These are phyloP conservation scores for Epistrophella euchroma DNA, from an alignment of 2,888 invertebrate species.

Conservation along the genomic window DNA sequence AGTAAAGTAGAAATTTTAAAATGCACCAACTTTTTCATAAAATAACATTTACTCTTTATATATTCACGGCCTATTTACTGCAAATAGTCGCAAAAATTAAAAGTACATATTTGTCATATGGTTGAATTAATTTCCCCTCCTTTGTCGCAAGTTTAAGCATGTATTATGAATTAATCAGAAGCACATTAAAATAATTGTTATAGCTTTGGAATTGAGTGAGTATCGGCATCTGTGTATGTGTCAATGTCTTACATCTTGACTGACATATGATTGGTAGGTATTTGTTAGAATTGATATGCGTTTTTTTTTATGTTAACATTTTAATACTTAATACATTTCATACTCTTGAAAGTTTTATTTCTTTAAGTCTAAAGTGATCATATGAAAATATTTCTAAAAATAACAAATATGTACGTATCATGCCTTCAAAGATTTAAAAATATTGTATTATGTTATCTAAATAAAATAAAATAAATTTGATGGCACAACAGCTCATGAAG, in stretches of 20 bases:
- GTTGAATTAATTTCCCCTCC: conserved; percentile 9
- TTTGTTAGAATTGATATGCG: not conserved
- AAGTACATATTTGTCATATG: conserved; percentile 5
- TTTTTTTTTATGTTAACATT: not conserved
- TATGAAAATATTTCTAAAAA: too few relatives aligned
- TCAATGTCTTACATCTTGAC: conserved; percentile 31
- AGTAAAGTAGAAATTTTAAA: too few relatives aligned
- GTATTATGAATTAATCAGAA: conserved; percentile 15
- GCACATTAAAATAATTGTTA: conserved; percentile 39
- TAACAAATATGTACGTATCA: too few relatives aligned
- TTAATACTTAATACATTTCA: not conserved
- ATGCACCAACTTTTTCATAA: not conserved
- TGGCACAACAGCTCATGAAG: too few relatives aligned
- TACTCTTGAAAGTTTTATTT: too few relatives aligned
- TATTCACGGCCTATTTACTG: not conserved
- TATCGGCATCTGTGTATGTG: conserved; percentile 19
- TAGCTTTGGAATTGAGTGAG: not conserved
- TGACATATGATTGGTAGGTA: conserved; percentile 12
- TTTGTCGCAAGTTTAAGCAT: not conserved
- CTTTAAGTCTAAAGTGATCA: too few relatives aligned
- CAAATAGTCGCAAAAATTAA: not conserved
- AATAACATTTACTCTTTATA: not conserved
- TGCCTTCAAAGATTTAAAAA: too few relatives aligned
- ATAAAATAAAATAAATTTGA: too few relatives aligned
- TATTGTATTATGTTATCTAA: too few relatives aligned